These are phyloP conservation scores for Spheniscus humboldti DNA, from an alignment of 2,797 vertebrate genomes.

Conservation along the genomic window DNA sequence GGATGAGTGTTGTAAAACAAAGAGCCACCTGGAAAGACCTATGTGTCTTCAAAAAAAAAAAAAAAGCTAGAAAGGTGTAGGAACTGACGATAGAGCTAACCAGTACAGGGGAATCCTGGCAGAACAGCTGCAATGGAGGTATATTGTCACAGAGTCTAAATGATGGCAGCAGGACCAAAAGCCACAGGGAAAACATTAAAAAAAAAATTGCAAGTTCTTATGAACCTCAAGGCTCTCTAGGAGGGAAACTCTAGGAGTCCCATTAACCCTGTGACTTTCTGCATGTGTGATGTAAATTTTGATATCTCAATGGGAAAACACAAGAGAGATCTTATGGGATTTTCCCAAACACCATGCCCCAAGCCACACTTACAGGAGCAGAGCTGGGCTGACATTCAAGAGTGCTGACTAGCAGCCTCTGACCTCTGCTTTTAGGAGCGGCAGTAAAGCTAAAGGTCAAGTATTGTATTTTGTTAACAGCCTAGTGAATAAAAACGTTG, in stretches of 20 bases:
- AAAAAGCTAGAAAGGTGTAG: neutral
- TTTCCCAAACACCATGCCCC: neutral
- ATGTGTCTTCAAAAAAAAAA: neutral
- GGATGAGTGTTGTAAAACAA: neutral
- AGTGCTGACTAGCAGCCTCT: neutral
- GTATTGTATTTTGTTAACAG: neutral
- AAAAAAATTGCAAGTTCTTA: neutral
- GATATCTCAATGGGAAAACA: neutral
- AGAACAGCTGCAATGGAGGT: neutral
- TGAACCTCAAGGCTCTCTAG: neutral
- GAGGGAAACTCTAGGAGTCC: too few species aligned
- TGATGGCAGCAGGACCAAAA: neutral
- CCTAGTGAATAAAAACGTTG: neutral
- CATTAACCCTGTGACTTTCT: neutral
- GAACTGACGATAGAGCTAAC: neutral
- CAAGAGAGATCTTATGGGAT: neutral
- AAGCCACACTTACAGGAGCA: neutral
- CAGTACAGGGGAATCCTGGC: neutral
- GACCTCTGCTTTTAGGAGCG: neutral
- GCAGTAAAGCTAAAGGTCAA: constrained; percentile 1
- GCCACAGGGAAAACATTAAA: neutral
- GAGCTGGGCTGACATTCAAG: neutral
- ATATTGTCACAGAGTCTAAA: neutral
- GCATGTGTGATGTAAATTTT: neutral
- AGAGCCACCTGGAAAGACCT: neutral